Evolutionary conservation across 2,888 invertebrate genomes (phyloP).

Genomic region (Crematogaster levior): DNA sequence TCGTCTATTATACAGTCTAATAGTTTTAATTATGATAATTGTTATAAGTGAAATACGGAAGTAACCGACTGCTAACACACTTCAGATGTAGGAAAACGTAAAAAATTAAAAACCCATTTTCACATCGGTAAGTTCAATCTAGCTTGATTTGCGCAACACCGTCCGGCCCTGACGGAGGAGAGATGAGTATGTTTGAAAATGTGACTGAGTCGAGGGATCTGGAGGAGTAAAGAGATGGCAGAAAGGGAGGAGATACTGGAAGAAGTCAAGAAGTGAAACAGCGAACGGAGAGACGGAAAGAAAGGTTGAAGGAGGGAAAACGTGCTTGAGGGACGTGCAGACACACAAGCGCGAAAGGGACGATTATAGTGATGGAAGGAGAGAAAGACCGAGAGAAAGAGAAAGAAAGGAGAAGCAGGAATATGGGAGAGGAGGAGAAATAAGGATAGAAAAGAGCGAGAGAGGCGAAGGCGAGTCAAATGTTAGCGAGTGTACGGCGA

Average conservation of each 20-base stretch:
- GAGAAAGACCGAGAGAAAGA: not conserved
- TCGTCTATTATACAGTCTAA: not conserved
- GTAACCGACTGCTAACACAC: constrained; percentile 26
- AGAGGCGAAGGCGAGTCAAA: constrained; percentile 74
- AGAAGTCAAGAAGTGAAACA: constrained; percentile 30
- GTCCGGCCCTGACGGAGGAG: constrained; percentile 35
- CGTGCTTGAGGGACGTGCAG: constrained; percentile 8
- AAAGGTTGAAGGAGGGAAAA: constrained; percentile 37
- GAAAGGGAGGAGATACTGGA: constrained; percentile 53
- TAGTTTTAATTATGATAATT: constrained; percentile 11
- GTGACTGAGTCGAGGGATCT: constrained; percentile 62
- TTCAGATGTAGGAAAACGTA: constrained; percentile 1
- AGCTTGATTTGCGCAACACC: constrained; percentile 12
- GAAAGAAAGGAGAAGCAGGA: not conserved
- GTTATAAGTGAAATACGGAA: constrained; percentile 29
- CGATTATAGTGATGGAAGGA: constrained; percentile 21
- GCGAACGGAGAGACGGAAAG: constrained; percentile 51
- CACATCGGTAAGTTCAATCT: constrained; percentile 33
- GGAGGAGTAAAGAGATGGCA: constrained; percentile 45
- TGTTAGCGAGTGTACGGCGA: constrained; percentile 78
- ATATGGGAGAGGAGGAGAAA: constrained; percentile 48
- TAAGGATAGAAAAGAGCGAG: constrained; percentile 54
- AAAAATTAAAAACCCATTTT: constrained; percentile 12
- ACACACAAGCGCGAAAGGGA: constrained; percentile 56
- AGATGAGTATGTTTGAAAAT: constrained; percentile 64